A percentile compares a stretch with the other conserved stretches of the same genome.
Evolutionary conservation across 1,140 invertebrate species (phyloP).

Genomic region (Adoxophyes honmai): DNA sequence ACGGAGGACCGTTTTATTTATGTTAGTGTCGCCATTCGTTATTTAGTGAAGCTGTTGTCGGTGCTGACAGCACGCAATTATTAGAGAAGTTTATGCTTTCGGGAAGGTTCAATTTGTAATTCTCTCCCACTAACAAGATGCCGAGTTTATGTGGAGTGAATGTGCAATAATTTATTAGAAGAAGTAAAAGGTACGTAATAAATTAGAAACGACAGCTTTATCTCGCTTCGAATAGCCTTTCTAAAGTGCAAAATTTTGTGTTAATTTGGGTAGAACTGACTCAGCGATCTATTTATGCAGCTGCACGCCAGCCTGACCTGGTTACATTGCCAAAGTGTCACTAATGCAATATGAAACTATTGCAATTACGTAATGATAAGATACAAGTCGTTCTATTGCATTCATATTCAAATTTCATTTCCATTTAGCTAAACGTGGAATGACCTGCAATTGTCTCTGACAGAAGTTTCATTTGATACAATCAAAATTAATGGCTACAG

Average conservation of each 20-base stretch:
- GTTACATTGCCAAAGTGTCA: constrained; percentile 47
- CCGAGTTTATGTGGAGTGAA: not conserved
- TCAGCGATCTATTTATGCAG: constrained; percentile 68
- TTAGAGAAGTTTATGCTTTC: constrained; percentile 3
- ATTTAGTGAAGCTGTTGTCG: not conserved
- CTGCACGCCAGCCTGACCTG: constrained; percentile 55
- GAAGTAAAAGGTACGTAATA: too few relatives aligned
- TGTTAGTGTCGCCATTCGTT: not conserved
- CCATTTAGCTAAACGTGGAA: not conserved
- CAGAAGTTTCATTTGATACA: too few relatives aligned
- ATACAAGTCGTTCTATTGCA: not conserved
- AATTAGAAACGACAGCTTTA: too few relatives aligned
- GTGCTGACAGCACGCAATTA: not conserved
- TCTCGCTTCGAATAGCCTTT: not conserved
- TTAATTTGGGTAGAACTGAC: not conserved
- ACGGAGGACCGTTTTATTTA: not conserved
- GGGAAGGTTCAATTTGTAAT: not conserved
- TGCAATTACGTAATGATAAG: constrained; percentile 1
- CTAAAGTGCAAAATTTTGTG: not conserved
- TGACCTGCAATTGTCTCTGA: too few relatives aligned
- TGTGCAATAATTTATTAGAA: not conserved
- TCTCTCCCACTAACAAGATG: not conserved
- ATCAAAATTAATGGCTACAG: too few relatives aligned
- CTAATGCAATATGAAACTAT: constrained; percentile 13
- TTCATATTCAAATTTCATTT: not conserved